phyloP scores from a whole-genome alignment of 2,888 invertebrate species.

The Cataglyphis rosenhaueri region DNA sequence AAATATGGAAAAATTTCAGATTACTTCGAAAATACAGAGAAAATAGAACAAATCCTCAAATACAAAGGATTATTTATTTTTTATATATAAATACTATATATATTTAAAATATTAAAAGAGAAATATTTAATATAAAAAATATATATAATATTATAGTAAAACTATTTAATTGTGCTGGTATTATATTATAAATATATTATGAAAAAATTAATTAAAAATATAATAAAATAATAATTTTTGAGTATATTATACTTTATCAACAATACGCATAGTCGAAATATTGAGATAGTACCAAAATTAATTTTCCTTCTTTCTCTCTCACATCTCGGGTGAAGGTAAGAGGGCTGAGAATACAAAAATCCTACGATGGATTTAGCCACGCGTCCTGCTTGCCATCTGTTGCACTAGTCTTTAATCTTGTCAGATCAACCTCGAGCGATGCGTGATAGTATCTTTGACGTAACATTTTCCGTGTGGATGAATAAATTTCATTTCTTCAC shows the following conservation, averaged over 20 bases:
- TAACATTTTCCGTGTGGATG: conserved; percentile 29
- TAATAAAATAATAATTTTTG: background rate
- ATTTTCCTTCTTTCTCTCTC: background rate
- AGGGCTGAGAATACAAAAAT: conserved; percentile 54
- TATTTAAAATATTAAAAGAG: background rate
- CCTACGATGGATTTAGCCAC: conserved; percentile 71
- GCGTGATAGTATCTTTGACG: conserved; percentile 44
- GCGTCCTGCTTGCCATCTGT: conserved; percentile 80
- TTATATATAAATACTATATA: background rate
- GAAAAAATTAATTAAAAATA: background rate
- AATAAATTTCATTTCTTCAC: conserved; percentile 28
- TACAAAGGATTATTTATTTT: background rate
- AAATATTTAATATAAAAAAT: background rate
- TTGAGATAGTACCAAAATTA: background rate
- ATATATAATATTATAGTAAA: background rate
- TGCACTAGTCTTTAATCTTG: conserved; percentile 70
- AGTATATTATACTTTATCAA: background rate
- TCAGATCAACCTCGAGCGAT: conserved; percentile 54
- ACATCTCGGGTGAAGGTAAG: conserved; percentile 2
- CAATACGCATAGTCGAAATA: background rate
- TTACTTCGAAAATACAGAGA: background rate
- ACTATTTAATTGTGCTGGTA: background rate
- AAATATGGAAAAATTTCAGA: background rate
- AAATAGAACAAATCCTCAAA: background rate
- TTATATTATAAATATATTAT: background rate